Evolutionary conservation across 2,797 vertebrate genomes (phyloP).

Genomic region (Sebastes elongatus): DNA sequence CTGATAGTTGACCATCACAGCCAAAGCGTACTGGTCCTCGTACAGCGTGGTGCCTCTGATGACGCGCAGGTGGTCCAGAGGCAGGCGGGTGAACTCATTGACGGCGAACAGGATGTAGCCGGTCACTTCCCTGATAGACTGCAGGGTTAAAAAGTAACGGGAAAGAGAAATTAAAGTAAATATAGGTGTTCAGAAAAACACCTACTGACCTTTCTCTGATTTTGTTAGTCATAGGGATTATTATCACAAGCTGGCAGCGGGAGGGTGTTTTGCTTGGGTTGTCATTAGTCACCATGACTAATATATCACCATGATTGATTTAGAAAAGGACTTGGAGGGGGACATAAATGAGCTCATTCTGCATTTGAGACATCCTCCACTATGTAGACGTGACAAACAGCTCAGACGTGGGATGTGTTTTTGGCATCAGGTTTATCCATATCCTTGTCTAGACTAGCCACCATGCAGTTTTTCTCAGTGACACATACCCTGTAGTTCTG

Average conservation of each 20-base stretch:
- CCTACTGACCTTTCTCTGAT: too few species aligned
- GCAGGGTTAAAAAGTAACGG: constrained; percentile 18
- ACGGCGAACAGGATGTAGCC: constrained; percentile 93
- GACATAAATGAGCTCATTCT: constrained; percentile 32
- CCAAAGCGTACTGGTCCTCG: constrained; percentile 88
- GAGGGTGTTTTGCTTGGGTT: constrained; percentile 16
- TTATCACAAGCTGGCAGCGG: not conserved
- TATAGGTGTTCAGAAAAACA: not conserved
- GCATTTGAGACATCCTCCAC: constrained; percentile 14
- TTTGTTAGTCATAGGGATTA: not conserved
- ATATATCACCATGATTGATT: constrained; percentile 10
- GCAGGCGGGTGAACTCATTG: constrained; percentile 92
- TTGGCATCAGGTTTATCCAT: not conserved
- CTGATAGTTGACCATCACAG: constrained; percentile 95
- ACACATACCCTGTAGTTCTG: not conserved
- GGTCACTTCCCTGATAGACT: constrained; percentile 98
- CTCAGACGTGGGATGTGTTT: not conserved
- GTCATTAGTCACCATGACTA: constrained; percentile 20
- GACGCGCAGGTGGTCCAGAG: constrained; percentile 93
- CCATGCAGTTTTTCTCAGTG: not conserved
- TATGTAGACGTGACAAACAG: constrained; percentile 8
- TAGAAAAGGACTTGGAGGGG: not conserved
- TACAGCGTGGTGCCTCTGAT: constrained; percentile 94
- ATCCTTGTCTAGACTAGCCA: constrained; percentile 23
- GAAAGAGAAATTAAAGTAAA: not conserved